Percentiles rank a stretch among this genome's conserved stretches.
These are phyloP conservation scores for Scalopus aquaticus DNA, from an alignment of 2,113 vertebrate species.

Conservation along the genomic window DNA sequence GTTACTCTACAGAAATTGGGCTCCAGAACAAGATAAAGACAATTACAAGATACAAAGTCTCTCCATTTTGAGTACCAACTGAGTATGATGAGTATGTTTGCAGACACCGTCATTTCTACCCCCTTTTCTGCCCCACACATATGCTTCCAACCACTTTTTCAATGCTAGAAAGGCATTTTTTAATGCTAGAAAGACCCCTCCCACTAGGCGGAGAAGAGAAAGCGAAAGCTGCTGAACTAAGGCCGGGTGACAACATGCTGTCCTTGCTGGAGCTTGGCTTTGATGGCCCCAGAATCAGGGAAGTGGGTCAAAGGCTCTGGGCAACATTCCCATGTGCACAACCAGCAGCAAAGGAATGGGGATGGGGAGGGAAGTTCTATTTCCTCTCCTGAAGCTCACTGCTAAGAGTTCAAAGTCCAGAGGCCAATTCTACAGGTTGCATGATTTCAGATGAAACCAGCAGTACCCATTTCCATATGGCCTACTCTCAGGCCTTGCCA, in stretches of 20 bases:
- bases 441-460: background rate
- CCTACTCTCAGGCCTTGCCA: background rate
- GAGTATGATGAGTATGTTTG: background rate
- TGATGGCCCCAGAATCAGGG: background rate
- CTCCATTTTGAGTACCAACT: background rate
- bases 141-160: background rate
- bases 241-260: background rate
- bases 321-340: background rate
- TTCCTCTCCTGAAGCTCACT: background rate
- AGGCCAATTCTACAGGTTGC: background rate
- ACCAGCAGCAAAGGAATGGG: background rate
- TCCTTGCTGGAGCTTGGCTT: background rate
- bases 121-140: background rate
- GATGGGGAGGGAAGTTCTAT: background rate
- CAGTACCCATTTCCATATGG: background rate
- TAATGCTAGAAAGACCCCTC: background rate
- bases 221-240: background rate
- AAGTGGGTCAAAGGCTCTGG: background rate
- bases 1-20: background rate
- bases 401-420: background rate
- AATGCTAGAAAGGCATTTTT: background rate
- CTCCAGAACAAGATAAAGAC: background rate
- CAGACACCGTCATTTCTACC: background rate
- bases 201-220: background rate
- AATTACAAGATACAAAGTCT: background rate